Evolutionary conservation across 2,888 invertebrate genomes (phyloP).

Genomic region (Pristionchus fissidentatus): DNA sequence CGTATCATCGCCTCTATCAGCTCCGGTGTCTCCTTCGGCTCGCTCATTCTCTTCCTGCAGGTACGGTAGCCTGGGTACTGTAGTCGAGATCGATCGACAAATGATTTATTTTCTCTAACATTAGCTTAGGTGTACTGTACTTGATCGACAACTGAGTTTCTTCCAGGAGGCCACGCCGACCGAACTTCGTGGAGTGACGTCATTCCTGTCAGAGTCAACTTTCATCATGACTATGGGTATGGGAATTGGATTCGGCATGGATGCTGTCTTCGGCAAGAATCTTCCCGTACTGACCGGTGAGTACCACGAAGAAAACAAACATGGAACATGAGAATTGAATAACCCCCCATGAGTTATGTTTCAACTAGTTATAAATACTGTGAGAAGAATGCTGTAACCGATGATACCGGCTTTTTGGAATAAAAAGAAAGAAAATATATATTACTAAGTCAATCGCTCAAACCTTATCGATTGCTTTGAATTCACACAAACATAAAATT

Average conservation of each 20-base stretch:
- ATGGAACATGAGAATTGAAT: no score
- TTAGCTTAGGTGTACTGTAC: neutral
- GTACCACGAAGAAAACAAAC: neutral
- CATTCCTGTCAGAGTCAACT: constrained; percentile 61
- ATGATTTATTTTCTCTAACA: neutral
- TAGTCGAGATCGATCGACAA: neutral
- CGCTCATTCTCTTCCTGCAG: constrained; percentile 64
- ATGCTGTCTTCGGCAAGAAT: constrained; percentile 51
- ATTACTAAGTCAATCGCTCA: no score
- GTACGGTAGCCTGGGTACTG: constrained; percentile 19
- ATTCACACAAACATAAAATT: no score
- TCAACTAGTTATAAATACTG: neutral
- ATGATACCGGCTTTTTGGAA: no score
- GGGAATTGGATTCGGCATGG: constrained; percentile 67
- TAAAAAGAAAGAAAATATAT: no score
- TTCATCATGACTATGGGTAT: constrained; percentile 58
- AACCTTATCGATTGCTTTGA: no score
- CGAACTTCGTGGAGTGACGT: constrained; percentile 58
- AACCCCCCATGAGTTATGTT: no score
- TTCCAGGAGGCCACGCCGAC: constrained; percentile 63
- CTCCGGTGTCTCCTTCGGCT: constrained; percentile 64
- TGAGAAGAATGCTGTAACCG: neutral
- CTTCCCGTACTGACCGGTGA: constrained; percentile 48
- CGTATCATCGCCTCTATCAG: constrained; percentile 59
- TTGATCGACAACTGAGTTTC: neutral